Evolutionary conservation across 2,888 invertebrate genomes (phyloP).

Genomic region (Torymus texanus): DNA sequence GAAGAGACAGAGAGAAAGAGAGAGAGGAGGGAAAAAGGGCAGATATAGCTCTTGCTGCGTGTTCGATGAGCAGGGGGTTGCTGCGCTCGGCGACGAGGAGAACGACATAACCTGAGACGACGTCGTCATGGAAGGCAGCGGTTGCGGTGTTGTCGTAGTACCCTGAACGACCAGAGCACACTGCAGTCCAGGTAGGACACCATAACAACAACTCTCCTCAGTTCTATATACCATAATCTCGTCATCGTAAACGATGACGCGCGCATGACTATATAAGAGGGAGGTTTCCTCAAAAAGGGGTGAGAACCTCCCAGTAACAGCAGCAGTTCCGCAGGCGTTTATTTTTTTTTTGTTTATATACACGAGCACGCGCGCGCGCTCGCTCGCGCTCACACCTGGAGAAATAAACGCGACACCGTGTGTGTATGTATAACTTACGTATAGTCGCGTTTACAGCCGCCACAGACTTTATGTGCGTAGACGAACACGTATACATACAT

Average conservation of each 20-base stretch:
- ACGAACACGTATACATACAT: no score
- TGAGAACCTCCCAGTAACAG: no score
- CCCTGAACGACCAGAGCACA: no score
- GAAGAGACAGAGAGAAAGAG: not conserved
- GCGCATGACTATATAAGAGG: no score
- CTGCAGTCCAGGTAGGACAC: no score
- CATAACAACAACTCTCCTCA: no score
- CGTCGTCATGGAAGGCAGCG: not conserved
- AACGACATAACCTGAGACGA: not conserved
- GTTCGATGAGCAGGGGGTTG: not conserved
- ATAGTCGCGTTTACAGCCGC: no score
- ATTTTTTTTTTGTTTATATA: conserved; percentile 10
- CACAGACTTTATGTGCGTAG: no score
- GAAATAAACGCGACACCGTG: not conserved
- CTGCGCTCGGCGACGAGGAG: not conserved
- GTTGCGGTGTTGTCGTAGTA: not conserved
- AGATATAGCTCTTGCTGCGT: conserved; percentile 1
- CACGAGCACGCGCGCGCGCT: no score
- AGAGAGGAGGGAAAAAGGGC: not conserved
- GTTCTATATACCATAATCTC: no score
- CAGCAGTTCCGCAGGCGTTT: not conserved
- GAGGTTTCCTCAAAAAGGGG: no score
- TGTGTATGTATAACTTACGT: not conserved
- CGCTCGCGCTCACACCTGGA: not conserved
- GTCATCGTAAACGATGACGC: no score